Evolutionary conservation across 2,888 invertebrate species (phyloP).

Genomic region (Sussaba pulchella): DNA sequence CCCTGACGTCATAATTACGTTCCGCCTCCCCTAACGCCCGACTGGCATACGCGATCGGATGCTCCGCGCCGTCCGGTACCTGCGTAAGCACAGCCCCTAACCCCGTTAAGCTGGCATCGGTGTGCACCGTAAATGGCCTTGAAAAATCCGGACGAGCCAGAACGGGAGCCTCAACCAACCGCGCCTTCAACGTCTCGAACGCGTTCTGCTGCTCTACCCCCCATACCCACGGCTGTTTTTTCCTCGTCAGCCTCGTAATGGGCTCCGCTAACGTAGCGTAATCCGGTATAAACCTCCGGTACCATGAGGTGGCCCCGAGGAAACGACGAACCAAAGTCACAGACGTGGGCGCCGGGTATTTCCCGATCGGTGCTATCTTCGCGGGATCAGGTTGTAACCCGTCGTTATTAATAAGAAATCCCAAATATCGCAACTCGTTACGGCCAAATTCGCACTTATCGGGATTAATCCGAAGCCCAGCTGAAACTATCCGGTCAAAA

Average conservation of each 20-base stretch:
- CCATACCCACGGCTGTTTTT: conserved; percentile 7
- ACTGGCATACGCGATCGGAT: conserved; percentile 63
- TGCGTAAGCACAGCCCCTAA: conserved; percentile 23
- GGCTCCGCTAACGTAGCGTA: background rate
- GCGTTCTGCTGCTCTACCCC: too few relatives aligned
- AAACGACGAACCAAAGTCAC: background rate
- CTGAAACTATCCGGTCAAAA: background rate
- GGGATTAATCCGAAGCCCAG: background rate
- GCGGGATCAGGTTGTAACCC: background rate
- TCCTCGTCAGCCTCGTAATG: background rate
- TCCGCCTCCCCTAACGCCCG: conserved; percentile 38
- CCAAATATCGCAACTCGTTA: conserved; percentile 17
- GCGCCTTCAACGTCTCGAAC: too few relatives aligned
- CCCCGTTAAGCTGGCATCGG: conserved; percentile 10
- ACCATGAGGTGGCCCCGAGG: background rate
- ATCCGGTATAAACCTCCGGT: background rate
- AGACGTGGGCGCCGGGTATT: background rate
- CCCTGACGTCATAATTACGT: conserved; percentile 54
- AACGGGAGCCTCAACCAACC: too few relatives aligned
- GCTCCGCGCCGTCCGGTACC: conserved; percentile 18
- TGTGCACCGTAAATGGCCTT: too few relatives aligned
- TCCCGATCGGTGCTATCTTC: background rate
- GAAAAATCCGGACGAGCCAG: too few relatives aligned
- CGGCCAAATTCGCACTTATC: conserved; percentile 28
- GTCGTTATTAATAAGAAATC: conserved; percentile 19